Evolutionary conservation across 2,797 vertebrate species (phyloP), one percentile per base, ranked within the genome.

Genomic region (Gymnoscopelus microlampas): DNA sequence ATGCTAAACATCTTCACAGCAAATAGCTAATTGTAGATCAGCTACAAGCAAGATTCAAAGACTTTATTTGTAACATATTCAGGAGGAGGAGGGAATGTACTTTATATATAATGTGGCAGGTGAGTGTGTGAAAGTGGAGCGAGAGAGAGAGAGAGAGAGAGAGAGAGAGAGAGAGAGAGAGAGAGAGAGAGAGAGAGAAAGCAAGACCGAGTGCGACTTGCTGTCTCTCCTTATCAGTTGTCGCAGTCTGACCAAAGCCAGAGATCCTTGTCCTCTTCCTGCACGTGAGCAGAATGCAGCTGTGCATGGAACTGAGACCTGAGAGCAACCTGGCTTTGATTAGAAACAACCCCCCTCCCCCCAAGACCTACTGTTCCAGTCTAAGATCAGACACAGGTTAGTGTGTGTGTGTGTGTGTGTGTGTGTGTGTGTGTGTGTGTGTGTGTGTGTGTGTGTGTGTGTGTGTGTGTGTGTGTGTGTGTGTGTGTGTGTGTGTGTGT

Each of bases 311-410:
- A 26, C 67, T 51, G 70, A 82, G 71, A 81, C 86, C 77, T 82
- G 60, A 87, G 53, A 6, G 62, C 70, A 77, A 85, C 74, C 83
- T 90, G 90, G 83, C n/a, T 84, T 87, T 84, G 82, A 91, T 92
- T 88, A 88, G 70, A 72, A 85, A 73, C 80, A 83, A 35, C 5
- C 32, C 32, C 5, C 32, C 32, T 35, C 85, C 87, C 88, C 85
- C 85, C 76, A 74, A 78, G 81, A 80, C 80, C 68, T 68, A 70
- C 79, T 79, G 84, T 85, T 78, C 82, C 73, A 76, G 78, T 73
- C 74, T 80, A 59, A 81, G 83, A 91, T 91, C 82, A 83, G 70
- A 88, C 66, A 83, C 82, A 90, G 86, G 85, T 90, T 87, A 74
- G 66, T 44, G 19, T 54, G 58, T 54, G 35, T 66, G 71, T 66